Evolutionary conservation across 2,888 invertebrate genomes (phyloP).

Genomic region (Liopterus haemorrhoidalis): DNA sequence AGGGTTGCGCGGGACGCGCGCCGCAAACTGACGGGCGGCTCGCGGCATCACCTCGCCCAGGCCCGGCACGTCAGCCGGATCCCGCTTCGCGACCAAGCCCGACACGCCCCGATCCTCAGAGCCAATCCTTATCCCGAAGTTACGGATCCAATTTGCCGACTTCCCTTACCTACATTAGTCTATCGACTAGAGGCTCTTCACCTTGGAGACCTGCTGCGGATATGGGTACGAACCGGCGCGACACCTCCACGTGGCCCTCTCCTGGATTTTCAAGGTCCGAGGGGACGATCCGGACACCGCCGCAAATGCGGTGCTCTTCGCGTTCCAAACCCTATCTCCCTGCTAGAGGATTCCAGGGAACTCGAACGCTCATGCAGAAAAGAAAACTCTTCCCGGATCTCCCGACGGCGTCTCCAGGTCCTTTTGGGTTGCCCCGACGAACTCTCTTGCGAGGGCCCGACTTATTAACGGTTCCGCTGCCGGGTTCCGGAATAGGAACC

Average conservation of each 20-base stretch:
- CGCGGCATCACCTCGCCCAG: constrained; percentile 30
- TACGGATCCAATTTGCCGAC: constrained; percentile 62
- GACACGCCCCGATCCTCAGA: constrained; percentile 61
- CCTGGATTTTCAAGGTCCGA: constrained; percentile 44
- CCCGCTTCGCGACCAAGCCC: constrained; percentile 52
- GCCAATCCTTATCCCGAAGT: constrained; percentile 68
- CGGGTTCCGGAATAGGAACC: constrained; percentile 57
- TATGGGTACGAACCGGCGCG: constrained; percentile 56
- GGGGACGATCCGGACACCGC: constrained; percentile 47
- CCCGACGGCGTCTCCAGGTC: constrained; percentile 54
- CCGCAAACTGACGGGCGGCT: constrained; percentile 2
- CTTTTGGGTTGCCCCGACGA: constrained; percentile 49
- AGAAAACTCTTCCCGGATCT: constrained; percentile 50
- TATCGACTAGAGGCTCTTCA: constrained; percentile 61
- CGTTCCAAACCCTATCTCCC: constrained; percentile 43
- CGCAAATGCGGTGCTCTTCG: constrained; percentile 47
- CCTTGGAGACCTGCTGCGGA: constrained; percentile 73
- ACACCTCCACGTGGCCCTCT: constrained; percentile 37
- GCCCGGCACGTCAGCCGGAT: constrained; percentile 34
- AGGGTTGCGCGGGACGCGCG: constrained; percentile 1
- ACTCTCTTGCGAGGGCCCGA: constrained; percentile 46
- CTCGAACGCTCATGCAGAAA: constrained; percentile 51
- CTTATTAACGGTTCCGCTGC: constrained; percentile 47
- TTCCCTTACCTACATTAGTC: constrained; percentile 50
- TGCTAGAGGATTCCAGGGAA: constrained; percentile 50